A percentile compares a stretch with the other conserved stretches of the same genome.
Conservation (phyloP, 2,888 invertebrate genomes). For the Ommatoiulus sabulosus region DNA sequence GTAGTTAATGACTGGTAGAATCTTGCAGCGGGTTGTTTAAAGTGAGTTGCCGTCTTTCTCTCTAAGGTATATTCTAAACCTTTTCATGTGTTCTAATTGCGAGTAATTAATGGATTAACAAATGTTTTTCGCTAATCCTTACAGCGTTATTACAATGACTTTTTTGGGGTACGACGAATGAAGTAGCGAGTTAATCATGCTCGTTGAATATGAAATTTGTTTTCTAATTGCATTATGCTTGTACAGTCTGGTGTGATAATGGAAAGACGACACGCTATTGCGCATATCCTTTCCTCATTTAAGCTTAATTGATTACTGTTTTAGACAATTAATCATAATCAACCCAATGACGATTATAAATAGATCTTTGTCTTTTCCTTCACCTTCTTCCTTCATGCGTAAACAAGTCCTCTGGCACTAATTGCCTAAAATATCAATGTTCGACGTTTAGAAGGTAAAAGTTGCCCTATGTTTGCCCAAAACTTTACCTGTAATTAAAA, state of each 20-base stretch:
- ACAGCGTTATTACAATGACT: not conserved
- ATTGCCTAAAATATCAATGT: not conserved
- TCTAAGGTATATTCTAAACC: not conserved
- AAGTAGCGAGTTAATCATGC: conserved; percentile 27
- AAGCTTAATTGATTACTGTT: conserved; percentile 40
- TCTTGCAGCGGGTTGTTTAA: not conserved
- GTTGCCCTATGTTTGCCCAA: not conserved
- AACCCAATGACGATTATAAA: conserved; percentile 21
- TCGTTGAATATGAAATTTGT: conserved; percentile 21
- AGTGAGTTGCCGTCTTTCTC: not conserved
- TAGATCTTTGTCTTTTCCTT: not conserved
- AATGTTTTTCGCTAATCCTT: not conserved
- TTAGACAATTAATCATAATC: conserved; percentile 40
- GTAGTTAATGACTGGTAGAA: not conserved
- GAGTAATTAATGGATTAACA: conserved; percentile 30
- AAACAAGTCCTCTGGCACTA: not conserved
- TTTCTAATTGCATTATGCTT: not conserved
- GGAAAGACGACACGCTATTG: conserved; percentile 5
- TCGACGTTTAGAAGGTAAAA: not conserved
- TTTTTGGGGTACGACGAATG: not conserved
- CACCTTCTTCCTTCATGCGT: conserved; percentile 19
- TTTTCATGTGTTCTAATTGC: conserved; percentile 14
- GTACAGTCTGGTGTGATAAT: not conserved
- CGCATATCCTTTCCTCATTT: not conserved
- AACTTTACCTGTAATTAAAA: not conserved